Conservation (phyloP, 2,888 invertebrate genomes). For the Melinopterus prodromus region DNA sequence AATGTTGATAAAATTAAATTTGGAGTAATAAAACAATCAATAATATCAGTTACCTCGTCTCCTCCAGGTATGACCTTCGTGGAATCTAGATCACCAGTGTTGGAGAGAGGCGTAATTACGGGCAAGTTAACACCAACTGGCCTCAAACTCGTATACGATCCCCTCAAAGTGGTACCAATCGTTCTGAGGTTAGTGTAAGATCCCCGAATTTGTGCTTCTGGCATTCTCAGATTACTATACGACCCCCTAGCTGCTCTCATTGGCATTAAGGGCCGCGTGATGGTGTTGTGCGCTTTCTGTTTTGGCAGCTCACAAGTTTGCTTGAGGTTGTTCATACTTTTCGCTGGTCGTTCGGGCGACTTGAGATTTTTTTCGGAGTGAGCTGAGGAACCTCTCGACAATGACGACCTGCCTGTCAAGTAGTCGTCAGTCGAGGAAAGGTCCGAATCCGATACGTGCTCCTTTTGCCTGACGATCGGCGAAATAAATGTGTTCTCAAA, state of each 20-base stretch:
- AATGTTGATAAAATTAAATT: too few relatives aligned
- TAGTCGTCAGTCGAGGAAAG: constrained; percentile 55
- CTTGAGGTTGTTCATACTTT: constrained; percentile 45
- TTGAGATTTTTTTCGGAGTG: constrained; percentile 44
- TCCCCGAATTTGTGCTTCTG: constrained; percentile 40
- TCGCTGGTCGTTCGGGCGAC: constrained; percentile 40
- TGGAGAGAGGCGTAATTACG: constrained; percentile 38
- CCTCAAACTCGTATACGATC: constrained; percentile 56
- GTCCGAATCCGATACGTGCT: constrained; percentile 55
- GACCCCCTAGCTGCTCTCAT: constrained; percentile 33
- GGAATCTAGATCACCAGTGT: constrained; percentile 12
- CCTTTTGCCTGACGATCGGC: constrained; percentile 51
- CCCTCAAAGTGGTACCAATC: constrained; percentile 52
- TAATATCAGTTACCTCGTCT: neutral
- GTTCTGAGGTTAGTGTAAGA: constrained; percentile 53
- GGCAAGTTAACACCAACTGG: constrained; percentile 53
- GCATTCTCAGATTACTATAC: constrained; percentile 35
- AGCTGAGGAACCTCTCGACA: constrained; percentile 48
- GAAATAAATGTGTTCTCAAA: constrained; percentile 52
- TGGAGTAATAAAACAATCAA: neutral
- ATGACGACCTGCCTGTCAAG: constrained; percentile 48
- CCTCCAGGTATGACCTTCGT: neutral
- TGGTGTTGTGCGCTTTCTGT: constrained; percentile 43
- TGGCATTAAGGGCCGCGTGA: constrained; percentile 41
- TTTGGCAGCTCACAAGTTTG: constrained; percentile 30